Base-by-base conservation (phyloP, 2,113 vertebrate genomes). In the Cinclus mexicanus region DNA sequence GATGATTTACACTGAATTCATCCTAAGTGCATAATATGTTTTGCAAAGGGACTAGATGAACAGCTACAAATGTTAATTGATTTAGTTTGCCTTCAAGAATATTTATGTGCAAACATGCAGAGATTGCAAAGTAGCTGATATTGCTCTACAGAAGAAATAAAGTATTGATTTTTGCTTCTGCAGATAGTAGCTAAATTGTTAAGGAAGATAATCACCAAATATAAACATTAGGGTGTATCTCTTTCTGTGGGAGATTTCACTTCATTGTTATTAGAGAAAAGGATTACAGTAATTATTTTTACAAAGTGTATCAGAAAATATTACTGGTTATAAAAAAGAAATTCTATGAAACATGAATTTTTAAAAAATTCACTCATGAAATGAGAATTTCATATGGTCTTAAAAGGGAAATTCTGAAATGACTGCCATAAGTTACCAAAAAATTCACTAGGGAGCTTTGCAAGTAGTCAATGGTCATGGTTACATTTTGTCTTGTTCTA, bases 1-100 rank as follows among this genome's bases (percentile, higher is more conserved):
- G 90, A 90, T 93, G 90, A 92, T 96, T 97, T 96, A 92, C 75
- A 61, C 83, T 55, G 78, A 94, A 93, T 89, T 96, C 55, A 87
- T 94, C 77, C 72, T 93, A 94, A 95, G 95, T 83, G 88, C 64
- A 72, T 93, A 92, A 80, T 91, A 59, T 72, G 78, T 96, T 95
- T 95, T 95, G 71, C 57, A 84, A 68, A 91, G 59, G 46, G 23
- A 42, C n/a, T 42, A 46, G 53, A 37, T 42, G 49, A 57, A 31
- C 72, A 64, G 19, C 55, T 79, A 78, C 63, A 60, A 50, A 47
- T 53, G 31, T 87, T 87, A 74, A 47, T 68, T 93, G 84, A 42
- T 90, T 80, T 86, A 57, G 52, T 78, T 89, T 87, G 37, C 69
- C 55, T 87, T 90, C 78, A 33, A 52, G 55, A 76, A 50, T 81